phyloP scores from a whole-genome alignment of 2,797 vertebrate genomes.

The Calcarius lapponicus region DNA sequence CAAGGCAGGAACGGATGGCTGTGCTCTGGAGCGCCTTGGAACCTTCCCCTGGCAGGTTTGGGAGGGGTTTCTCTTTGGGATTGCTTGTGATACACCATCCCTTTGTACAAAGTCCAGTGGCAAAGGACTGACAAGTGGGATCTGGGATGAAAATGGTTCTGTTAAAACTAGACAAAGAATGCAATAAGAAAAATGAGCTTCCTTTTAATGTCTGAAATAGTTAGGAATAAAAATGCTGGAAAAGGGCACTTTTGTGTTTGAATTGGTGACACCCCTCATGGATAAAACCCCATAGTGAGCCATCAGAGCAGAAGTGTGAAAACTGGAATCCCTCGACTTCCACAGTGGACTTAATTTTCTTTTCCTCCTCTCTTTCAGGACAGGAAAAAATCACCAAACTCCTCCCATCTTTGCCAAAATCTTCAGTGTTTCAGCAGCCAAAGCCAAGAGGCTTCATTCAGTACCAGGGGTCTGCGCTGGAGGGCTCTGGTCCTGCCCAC shows the following conservation, averaged over 20 bases:
- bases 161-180: not conserved
- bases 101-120: not conserved
- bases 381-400: not conserved
- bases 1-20: not conserved
- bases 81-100: not conserved
- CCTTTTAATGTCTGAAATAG: not conserved
- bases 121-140: not conserved
- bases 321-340: not conserved
- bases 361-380: not conserved
- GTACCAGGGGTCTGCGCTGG: not conserved
- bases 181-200: too few relatives aligned
- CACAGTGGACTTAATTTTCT: too few relatives aligned
- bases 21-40: not conserved
- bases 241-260: not conserved
- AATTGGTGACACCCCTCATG: too few relatives aligned
- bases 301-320: not conserved
- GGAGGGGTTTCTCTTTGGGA: not conserved
- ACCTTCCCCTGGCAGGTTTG: not conserved
- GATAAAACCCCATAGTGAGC: not conserved
- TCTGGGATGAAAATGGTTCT: not conserved
- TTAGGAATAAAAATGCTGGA: not conserved
- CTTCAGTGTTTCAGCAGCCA: not conserved
- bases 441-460: not conserved
- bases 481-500: not conserved
- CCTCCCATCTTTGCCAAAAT: not conserved